Evolutionary conservation across 2,797 vertebrate genomes (phyloP).

Genomic region (Syndactyla subalaris): DNA sequence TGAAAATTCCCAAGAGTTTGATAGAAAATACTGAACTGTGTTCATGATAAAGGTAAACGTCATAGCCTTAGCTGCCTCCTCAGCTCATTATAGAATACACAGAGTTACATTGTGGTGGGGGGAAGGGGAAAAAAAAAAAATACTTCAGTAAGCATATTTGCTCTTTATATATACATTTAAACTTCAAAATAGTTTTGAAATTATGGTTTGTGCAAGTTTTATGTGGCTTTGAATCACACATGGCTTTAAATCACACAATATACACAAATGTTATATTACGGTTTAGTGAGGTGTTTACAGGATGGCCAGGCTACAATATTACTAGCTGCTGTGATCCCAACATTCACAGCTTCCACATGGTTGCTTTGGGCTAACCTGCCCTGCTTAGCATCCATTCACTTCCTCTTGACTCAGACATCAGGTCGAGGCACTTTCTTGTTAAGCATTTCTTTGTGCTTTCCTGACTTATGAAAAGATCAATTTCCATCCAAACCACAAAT

Average conservation of each 20-base stretch:
- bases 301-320: not conserved
- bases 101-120: rapidly evolving
- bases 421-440: not conserved
- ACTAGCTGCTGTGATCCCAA: not conserved
- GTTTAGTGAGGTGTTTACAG: not conserved
- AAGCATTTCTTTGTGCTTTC: not conserved
- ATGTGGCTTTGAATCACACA: not conserved
- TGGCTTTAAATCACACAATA: not conserved
- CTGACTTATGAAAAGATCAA: not conserved
- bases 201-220: not conserved
- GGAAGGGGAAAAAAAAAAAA: rapidly evolving
- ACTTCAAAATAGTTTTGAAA: not conserved
- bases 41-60: not conserved
- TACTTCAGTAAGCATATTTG: not conserved
- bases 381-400: not conserved
- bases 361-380: not conserved
- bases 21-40: not conserved
- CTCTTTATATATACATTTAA: not conserved
- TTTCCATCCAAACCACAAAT: not conserved
- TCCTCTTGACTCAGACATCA: not conserved
- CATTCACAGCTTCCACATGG: not conserved
- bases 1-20: not conserved
- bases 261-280: not conserved
- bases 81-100: not conserved
- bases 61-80: not conserved